Percentiles rank a stretch among this genome's conserved stretches.
These are phyloP conservation scores for Brachionus manjavacas DNA, from an alignment of 1,140 invertebrate genomes.

Conservation along the genomic window DNA sequence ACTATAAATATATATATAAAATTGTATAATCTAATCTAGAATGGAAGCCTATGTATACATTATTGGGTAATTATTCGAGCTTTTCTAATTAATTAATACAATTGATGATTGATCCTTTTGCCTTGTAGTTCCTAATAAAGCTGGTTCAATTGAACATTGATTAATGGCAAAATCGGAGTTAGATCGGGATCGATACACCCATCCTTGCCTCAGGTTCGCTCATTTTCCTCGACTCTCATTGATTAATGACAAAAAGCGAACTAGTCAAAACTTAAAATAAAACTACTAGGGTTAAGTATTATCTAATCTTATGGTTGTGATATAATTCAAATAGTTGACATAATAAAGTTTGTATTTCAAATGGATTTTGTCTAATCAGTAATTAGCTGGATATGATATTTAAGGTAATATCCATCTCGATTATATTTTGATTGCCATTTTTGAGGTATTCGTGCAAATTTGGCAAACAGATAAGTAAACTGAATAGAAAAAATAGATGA, in stretches of 20 bases:
- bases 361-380: conserved; percentile 10
- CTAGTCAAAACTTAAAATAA: neutral
- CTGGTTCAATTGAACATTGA: neutral
- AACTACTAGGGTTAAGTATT: neutral
- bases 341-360: conserved; percentile 19
- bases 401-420: conserved; percentile 12
- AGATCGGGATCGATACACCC: neutral
- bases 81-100: neutral
- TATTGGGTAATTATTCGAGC: neutral
- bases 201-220: neutral
- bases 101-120: conserved; percentile 12
- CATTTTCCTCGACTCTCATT: neutral
- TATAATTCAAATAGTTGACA: conserved; percentile 28
- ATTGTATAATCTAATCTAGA: conserved; percentile 20
- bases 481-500: neutral
- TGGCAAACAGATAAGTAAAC: conserved; percentile 21
- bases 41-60: neutral
- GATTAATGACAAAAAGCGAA: neutral
- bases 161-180: neutral
- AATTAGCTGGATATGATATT: conserved; percentile 11
- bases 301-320: conserved; percentile 24
- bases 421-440: conserved; percentile 31
- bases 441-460: conserved; percentile 24
- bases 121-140: neutral
- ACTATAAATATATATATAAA: too few relatives aligned